phyloP scores from a whole-genome alignment of 1,140 invertebrate genomes.

The Bombus waltoni region DNA sequence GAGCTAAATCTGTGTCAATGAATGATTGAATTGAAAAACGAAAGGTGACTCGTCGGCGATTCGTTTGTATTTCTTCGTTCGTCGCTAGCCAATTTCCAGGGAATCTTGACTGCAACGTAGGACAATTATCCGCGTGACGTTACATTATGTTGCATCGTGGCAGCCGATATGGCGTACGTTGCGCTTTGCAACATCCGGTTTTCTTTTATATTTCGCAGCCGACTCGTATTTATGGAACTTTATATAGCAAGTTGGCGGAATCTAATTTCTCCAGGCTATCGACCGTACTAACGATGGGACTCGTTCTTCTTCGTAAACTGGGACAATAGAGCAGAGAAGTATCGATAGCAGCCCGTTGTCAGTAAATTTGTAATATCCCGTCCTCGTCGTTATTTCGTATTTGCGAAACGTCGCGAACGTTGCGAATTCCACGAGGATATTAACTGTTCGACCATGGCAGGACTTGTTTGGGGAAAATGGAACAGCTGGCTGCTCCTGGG shows the following conservation, averaged over 20 bases:
- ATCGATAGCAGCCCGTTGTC: neutral
- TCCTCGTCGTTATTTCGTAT: neutral
- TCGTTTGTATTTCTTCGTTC: neutral
- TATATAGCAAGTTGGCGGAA: neutral
- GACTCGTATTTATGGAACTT: neutral
- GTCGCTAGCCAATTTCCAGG: constrained; percentile 8
- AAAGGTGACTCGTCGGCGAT: neutral
- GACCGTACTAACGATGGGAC: neutral
- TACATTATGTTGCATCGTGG: constrained; percentile 25
- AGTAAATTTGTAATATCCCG: constrained; percentile 34
- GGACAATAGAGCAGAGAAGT: neutral
- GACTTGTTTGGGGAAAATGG: neutral
- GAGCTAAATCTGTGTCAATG: constrained; percentile 7
- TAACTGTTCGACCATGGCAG: neutral
- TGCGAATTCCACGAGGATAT: neutral
- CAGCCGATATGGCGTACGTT: constrained; percentile 1
- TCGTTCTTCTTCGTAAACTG: constrained; percentile 1
- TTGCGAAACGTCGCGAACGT: neutral
- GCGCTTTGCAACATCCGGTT: constrained; percentile 25
- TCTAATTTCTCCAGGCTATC: constrained; percentile 17
- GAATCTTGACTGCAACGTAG: constrained; percentile 8
- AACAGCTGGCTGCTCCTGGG: neutral
- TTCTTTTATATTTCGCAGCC: constrained; percentile 1
- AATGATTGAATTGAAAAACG: constrained; percentile 30
- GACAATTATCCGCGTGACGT: constrained; percentile 40